Conservation (phyloP, 2,797 vertebrate genomes). For the Anableps anableps region DNA sequence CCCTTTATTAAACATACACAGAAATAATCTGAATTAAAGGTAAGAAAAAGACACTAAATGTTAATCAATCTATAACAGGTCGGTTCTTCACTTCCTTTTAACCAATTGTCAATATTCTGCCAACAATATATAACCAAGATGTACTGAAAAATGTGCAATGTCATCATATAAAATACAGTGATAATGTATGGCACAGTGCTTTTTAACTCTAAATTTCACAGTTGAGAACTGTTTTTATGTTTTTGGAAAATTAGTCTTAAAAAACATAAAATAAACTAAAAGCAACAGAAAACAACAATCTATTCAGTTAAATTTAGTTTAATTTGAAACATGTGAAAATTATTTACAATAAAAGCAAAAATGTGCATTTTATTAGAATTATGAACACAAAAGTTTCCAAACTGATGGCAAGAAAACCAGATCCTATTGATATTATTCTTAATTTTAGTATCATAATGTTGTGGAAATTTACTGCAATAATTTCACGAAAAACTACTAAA, state of each 20-base stretch:
- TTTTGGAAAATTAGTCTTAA: background rate
- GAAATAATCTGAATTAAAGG: background rate
- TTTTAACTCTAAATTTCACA: background rate
- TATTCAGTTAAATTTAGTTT: too few relatives aligned
- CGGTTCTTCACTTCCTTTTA: background rate
- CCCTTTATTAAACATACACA: constrained; percentile 46
- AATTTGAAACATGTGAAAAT: too few relatives aligned
- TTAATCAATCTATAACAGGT: background rate
- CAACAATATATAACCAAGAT: background rate
- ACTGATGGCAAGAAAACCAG: too few relatives aligned
- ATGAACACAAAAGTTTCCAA: background rate
- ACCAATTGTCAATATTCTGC: background rate
- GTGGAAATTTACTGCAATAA: too few relatives aligned
- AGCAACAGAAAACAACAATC: too few relatives aligned
- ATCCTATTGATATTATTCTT: too few relatives aligned
- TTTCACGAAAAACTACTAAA: too few relatives aligned
- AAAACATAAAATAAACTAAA: background rate
- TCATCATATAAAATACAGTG: background rate
- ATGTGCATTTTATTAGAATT: background rate
- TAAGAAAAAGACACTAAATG: background rate
- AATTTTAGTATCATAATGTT: too few relatives aligned
- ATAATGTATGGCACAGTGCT: background rate
- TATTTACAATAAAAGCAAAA: too few relatives aligned
- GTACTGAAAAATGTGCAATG: background rate
- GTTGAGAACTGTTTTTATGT: background rate